These are phyloP conservation scores for Schizaphis graminum DNA, from an alignment of 2,888 invertebrate species.

Conservation along the genomic window DNA sequence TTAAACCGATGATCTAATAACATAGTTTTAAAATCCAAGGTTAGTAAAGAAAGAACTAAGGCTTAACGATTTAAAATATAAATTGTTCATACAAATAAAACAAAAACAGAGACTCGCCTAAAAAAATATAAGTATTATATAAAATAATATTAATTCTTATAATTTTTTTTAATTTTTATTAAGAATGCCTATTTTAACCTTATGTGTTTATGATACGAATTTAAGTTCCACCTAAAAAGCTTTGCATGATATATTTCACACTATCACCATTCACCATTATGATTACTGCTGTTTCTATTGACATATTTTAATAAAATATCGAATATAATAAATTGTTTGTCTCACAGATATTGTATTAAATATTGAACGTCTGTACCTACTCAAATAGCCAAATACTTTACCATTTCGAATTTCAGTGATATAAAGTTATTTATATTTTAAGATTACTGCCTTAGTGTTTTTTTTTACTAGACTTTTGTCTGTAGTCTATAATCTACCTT, in stretches of 20 bases:
- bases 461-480: neutral
- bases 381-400: neutral
- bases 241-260: neutral
- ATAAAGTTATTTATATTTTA: neutral
- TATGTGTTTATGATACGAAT: neutral
- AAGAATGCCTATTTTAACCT: neutral
- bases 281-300: neutral
- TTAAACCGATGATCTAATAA: neutral
- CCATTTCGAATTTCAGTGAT: neutral
- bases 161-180: neutral
- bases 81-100: neutral
- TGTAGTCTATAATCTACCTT: neutral
- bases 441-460: neutral
- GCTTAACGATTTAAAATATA: neutral
- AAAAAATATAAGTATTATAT: neutral
- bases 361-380: neutral
- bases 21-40: neutral
- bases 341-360: neutral
- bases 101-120: neutral
- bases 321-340: neutral
- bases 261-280: neutral
- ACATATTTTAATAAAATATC: neutral
- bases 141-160: neutral
- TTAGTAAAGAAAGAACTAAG: neutral
- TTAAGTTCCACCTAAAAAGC: neutral